Evolutionary conservation across 2,113 vertebrate genomes (phyloP).

Genomic region (Fregata magnificens): DNA sequence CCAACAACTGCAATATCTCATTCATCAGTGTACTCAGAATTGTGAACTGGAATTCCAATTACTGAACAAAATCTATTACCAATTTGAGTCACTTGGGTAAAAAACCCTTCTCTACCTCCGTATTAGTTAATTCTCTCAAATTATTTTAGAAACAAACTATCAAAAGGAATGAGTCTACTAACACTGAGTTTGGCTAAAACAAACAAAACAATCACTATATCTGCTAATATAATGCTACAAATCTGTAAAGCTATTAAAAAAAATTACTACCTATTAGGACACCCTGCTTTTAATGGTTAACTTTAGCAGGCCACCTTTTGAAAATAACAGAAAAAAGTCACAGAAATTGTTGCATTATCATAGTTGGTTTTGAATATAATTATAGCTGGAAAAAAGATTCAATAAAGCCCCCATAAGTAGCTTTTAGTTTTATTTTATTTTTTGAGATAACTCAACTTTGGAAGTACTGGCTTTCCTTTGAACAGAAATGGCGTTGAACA

Average conservation of each 20-base stretch:
- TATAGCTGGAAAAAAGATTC: not conserved
- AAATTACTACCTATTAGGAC: not conserved
- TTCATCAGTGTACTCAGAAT: not conserved
- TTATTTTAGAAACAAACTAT: not conserved
- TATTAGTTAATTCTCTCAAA: not conserved
- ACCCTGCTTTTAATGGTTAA: not conserved
- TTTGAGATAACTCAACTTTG: not conserved
- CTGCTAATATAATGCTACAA: not conserved
- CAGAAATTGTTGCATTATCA: not conserved
- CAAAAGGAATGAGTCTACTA: not conserved
- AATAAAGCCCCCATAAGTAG: not conserved
- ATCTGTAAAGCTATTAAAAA: fast-evolving
- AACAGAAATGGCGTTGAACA: not conserved
- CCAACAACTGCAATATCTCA: not conserved
- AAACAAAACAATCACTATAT: not conserved
- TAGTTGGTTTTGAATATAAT: not conserved
- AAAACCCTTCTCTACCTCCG: not conserved
- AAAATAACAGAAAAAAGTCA: not conserved
- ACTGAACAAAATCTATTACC: constrained; percentile 6
- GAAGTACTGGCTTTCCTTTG: not conserved
- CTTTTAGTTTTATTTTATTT: not conserved
- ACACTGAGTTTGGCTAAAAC: not conserved
- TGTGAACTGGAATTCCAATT: constrained; percentile 16
- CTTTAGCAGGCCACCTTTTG: not conserved
- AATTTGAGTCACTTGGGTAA: not conserved